Evolutionary conservation across 2,797 vertebrate species (phyloP).

Genomic region (Channa striata): DNA sequence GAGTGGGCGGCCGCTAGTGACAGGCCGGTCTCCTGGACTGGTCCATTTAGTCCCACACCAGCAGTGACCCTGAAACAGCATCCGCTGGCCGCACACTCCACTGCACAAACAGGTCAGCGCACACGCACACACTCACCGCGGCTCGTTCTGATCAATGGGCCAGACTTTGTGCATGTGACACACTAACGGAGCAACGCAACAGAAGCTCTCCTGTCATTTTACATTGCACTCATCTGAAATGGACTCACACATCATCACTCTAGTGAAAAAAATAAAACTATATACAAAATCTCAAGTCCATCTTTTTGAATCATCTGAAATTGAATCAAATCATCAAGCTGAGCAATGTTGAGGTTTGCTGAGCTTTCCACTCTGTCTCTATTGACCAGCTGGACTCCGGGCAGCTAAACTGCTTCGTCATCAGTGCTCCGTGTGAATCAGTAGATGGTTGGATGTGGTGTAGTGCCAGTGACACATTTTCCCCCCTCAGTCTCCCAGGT

Average conservation of each 20-base stretch:
- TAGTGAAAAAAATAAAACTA: background rate
- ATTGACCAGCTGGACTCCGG: slow-evolving; percentile 13
- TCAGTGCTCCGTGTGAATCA: slow-evolving; percentile 45
- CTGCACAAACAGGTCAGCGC: slow-evolving; percentile 83
- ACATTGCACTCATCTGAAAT: slow-evolving; percentile 42
- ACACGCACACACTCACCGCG: slow-evolving; percentile 32
- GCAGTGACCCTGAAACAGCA: slow-evolving; percentile 82
- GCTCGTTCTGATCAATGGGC: slow-evolving; percentile 68
- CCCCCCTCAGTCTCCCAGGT: slow-evolving; percentile 38
- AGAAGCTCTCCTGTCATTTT: slow-evolving; percentile 48
- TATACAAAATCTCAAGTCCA: background rate
- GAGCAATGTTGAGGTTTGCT: background rate
- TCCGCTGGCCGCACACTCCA: slow-evolving; percentile 81
- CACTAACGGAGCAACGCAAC: slow-evolving; percentile 53
- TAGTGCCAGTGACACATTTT: slow-evolving; percentile 59
- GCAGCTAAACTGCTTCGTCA: slow-evolving; percentile 61
- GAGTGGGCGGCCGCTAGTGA: slow-evolving; percentile 59
- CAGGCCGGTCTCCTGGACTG: slow-evolving; percentile 64
- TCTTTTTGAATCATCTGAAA: slow-evolving; percentile 8
- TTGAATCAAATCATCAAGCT: background rate
- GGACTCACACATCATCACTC: slow-evolving; percentile 5
- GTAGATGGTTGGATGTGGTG: slow-evolving; percentile 14
- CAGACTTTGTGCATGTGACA: slow-evolving; percentile 62
- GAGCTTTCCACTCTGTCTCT: background rate
- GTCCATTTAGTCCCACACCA: slow-evolving; percentile 78